Base-by-base conservation (phyloP, 1,140 invertebrate species). In the Megalonaias nervosa region DNA sequence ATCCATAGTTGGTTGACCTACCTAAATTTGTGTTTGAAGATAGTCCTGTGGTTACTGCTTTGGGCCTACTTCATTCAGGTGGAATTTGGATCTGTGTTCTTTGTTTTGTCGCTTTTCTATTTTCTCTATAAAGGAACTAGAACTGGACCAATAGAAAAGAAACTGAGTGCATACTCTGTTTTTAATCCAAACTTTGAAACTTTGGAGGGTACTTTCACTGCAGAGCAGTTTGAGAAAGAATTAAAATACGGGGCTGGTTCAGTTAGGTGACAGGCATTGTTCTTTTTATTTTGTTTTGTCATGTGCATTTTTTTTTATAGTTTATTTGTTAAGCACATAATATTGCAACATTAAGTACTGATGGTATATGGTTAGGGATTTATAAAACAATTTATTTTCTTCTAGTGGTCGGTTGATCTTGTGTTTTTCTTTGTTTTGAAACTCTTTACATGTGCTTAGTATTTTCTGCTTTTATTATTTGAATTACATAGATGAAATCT, bases 141-240 rank as follows among this genome's bases (percentile, higher is more conserved):
- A 93, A 85, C 90, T 81, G 83, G 84, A 55, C 80, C 82, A 23
- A 93, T 92, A 73, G 90, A 84, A 60, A 68, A 81, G 17, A 94
- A 94, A 58, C 89, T 95, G 0, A 99, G 97, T 92, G 97, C 98
- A 0, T 99, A 99, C 90, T 99, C 97, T 72, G 98, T 99, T 0
- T 99, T 99, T 88, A 99, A 99, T 93, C 94, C 95, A 79, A 94
- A 98, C 85, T 99, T 96, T 92, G 93, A 96, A 88, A 93, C 95
- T 70, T 95, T 99, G 79, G 95, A 98, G 83, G 98, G 98, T 19
- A 97, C 97, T 2, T 91, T 99, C 3, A 97, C 96, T 78, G 95
- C 97, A n/a, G 97, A 99, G 89, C 96, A 99, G 86, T 95, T 99
- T 89, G 96, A 99, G 88, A 93, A 93, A 83, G 94, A 98, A 92